Conservation (phyloP, 2,888 invertebrate genomes). For the Biston stratarius region DNA sequence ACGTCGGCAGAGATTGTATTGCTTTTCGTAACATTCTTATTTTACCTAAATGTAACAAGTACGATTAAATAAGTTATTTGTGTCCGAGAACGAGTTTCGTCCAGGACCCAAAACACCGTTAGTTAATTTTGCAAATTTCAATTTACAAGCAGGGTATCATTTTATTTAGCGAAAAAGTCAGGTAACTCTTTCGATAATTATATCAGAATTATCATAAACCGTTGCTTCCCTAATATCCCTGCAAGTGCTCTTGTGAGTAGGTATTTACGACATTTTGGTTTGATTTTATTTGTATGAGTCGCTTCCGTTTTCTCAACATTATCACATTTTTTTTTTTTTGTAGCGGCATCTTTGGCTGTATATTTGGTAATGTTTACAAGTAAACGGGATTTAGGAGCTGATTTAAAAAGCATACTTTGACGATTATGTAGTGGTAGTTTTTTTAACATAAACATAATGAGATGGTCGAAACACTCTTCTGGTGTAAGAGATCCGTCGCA, state of each 20-base stretch:
- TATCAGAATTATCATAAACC: background rate
- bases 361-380: no score
- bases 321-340: no score
- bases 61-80: slow-evolving; percentile 23
- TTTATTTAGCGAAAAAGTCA: background rate
- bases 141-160: slow-evolving; percentile 5
- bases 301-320: no score
- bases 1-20: background rate
- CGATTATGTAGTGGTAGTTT: no score
- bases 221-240: background rate
- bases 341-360: no score
- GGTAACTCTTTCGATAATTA: background rate
- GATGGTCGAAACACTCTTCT: no score
- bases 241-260: background rate
- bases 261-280: no score
- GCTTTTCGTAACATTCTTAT: slow-evolving; percentile 24
- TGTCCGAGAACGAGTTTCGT: slow-evolving; percentile 28
- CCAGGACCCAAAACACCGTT: slow-evolving; percentile 12
- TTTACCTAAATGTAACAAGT: slow-evolving; percentile 24
- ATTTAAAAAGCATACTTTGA: no score
- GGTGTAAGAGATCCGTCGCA: no score
- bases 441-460: no score
- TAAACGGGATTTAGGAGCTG: no score
- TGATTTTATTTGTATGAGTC: background rate
- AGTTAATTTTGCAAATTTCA: background rate